A percentile compares a stretch with the other conserved stretches of the same genome.
phyloP scores from a whole-genome alignment of 2,888 invertebrate genomes.

The Imbricaverruca yamaguchii region DNA sequence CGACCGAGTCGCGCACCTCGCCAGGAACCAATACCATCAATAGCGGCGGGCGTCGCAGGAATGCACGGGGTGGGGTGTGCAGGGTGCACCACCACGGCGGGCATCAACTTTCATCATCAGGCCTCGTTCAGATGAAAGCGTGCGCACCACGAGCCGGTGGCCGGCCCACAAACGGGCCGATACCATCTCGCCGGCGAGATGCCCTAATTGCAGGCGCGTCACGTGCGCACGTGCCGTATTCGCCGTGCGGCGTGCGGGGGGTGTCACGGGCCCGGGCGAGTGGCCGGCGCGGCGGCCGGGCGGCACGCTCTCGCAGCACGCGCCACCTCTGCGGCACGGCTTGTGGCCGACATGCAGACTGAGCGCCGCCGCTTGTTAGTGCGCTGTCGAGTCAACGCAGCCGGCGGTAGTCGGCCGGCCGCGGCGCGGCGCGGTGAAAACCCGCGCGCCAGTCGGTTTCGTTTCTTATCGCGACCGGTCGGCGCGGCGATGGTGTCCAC shows the following conservation, averaged over 20 bases:
- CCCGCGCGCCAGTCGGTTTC: not conserved
- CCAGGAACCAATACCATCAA: not conserved
- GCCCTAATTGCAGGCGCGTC: not conserved
- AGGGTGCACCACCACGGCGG: not conserved
- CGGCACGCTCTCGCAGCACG: not conserved
- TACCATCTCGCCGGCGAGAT: not conserved
- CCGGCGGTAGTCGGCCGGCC: not conserved
- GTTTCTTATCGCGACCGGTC: not conserved
- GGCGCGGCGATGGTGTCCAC: not conserved
- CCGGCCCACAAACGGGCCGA: not conserved
- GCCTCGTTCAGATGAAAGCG: slow-evolving; percentile 14
- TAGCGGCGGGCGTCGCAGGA: not conserved
- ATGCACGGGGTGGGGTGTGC: not conserved
- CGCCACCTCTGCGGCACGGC: not conserved
- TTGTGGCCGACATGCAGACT: not conserved
- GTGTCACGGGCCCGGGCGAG: not conserved
- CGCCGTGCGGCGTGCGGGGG: not conserved
- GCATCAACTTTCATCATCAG: not conserved
- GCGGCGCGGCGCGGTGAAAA: not conserved
- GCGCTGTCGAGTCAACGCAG: not conserved
- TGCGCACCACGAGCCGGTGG: not conserved
- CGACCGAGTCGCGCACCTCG: no score
- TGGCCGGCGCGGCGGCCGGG: not conserved
- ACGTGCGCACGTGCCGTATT: slow-evolving; percentile 1
- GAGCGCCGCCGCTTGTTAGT: not conserved